Percentiles rank a stretch among this genome's conserved stretches.
Evolutionary conservation across 1,140 invertebrate genomes (phyloP).

Genomic region (Oryctes rhinoceros): DNA sequence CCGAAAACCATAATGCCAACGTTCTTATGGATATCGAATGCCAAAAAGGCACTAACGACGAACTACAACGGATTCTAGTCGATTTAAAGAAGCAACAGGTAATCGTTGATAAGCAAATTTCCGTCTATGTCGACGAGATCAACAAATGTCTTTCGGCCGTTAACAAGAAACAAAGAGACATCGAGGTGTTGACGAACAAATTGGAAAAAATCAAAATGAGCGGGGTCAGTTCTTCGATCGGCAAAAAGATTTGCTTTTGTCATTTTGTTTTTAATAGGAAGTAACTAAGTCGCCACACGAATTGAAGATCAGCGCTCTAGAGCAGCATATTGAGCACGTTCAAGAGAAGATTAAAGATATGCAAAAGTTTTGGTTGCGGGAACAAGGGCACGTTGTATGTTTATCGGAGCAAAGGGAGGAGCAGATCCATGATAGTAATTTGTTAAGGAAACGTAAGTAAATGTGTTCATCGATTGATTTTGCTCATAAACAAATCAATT

Average conservation of each 20-base stretch:
- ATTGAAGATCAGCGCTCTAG: conserved; percentile 67
- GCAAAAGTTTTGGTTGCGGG: conserved; percentile 77
- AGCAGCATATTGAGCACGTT: conserved; percentile 68
- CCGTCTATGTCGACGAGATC: conserved; percentile 64
- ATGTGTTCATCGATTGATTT: neutral
- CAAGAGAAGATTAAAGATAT: conserved; percentile 69
- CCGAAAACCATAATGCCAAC: conserved; percentile 71
- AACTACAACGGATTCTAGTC: conserved; percentile 58
- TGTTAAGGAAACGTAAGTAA: conserved; percentile 72
- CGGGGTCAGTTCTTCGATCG: conserved; percentile 50
- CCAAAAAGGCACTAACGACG: conserved; percentile 61
- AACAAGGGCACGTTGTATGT: conserved; percentile 74
- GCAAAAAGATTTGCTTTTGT: neutral
- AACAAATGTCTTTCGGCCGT: conserved; percentile 54
- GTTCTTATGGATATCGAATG: conserved; percentile 70
- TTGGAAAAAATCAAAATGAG: conserved; percentile 64
- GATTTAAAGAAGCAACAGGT: conserved; percentile 58
- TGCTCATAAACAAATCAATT: too few species aligned
- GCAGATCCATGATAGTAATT: conserved; percentile 71
- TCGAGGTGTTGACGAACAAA: conserved; percentile 66
- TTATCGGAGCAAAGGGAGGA: conserved; percentile 72
- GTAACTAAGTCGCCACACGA: conserved; percentile 61
- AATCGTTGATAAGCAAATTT: conserved; percentile 63
- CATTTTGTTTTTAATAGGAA: conserved; percentile 17
- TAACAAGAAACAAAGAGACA: conserved; percentile 65